Base-by-base conservation (phyloP, 2,797 vertebrate genomes). In the Spinus olivaceus region DNA sequence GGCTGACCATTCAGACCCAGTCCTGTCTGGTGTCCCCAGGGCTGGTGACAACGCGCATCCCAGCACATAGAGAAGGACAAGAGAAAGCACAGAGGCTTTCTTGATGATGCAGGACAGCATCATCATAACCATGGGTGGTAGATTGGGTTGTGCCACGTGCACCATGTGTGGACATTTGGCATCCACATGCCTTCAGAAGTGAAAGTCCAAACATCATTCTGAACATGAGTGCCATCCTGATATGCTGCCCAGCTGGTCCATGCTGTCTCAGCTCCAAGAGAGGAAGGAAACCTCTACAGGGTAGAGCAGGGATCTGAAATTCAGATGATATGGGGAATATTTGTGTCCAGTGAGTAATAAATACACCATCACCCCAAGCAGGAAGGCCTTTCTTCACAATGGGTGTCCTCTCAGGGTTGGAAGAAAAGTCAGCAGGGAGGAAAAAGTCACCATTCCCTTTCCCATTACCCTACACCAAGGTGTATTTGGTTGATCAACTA, bases 121-220 rank as follows among this genome's bases (percentile, higher is more conserved):
- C 23, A 27, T 19, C 1, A 1, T 49, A 57, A 57, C 12, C 15
- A 10, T 0, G 2, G 13, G 8, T 39, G 23, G 20, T 42, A 57
- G 49, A 54, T 2, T 50, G 44, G 73, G 11, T 54, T 66, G 15
- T 63, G 11, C 16, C 20, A 5, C 3, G 5, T 42, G 14, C 27
- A 41, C 2, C 1, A 2, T 32, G 4, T 44, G n/a, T 32, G 10
- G 7, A 61, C 14, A 11, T 30, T 49, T 82, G 24, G 3, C 25
- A 41, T 27, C 21, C 15, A 41, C 3, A 1, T 32, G 19, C 8
- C 32, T 81, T 79, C 17, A 12, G 18, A 30, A 21, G 1, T 33
- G 60, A 65, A 86, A 8, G 9, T 12, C 3, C 10, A 50, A 90
- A 46, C 25, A 50, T 6, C 10, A 33, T 49, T 35, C 41, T 44